Evolutionary conservation across 2,113 vertebrate genomes (phyloP), one percentile per base, ranked within the genome.

Genomic region (Numida meleagris): DNA sequence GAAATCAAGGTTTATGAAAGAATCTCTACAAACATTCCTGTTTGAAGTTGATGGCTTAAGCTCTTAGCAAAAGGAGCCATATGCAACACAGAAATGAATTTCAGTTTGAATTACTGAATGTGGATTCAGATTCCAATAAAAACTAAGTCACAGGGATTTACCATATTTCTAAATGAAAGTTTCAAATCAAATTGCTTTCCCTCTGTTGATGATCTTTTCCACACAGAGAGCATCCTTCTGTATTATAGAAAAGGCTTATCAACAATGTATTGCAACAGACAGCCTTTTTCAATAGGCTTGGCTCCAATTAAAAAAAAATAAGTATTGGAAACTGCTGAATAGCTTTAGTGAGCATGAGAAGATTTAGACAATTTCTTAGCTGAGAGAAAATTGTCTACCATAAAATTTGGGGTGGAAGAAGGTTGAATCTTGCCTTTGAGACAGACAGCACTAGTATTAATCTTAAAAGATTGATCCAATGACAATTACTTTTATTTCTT

Each of bases 161-260:
- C 43, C 40, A 61, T 89, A 68, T 76, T 89, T 88, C 96, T 78
- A 90, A 96, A 95, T 53, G 77, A 42, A 48, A 55, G 3, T 71
- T 96, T 90, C 73, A 87, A 94, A 92, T 81, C n/a, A 82, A 96
- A 75, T 42, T 90, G 20, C 50, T 96, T 88, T 88, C 63, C 78
- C 46, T 92, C 67, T 68, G 12, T 71, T 94, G 74, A 36, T 6
- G 40, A 43, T 51, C 33, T 79, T 82, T 80, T 65, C 66, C n/a
- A 17, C 17, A 36, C 25, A 58, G n/a, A 46, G 27, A 38, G 14
- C 82, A 87, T 61, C 31, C 75, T 57, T 12, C 27, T 81, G 48
- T 48, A 53, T 53, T 68, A 65, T 71, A 59, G 29, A 67, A 78
- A 5, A 38, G 21, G 27, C 12, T 75, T 94, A 90, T 62, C 53